Base-by-base conservation (phyloP, 2,888 invertebrate genomes). In the Cataglyphis livida region DNA sequence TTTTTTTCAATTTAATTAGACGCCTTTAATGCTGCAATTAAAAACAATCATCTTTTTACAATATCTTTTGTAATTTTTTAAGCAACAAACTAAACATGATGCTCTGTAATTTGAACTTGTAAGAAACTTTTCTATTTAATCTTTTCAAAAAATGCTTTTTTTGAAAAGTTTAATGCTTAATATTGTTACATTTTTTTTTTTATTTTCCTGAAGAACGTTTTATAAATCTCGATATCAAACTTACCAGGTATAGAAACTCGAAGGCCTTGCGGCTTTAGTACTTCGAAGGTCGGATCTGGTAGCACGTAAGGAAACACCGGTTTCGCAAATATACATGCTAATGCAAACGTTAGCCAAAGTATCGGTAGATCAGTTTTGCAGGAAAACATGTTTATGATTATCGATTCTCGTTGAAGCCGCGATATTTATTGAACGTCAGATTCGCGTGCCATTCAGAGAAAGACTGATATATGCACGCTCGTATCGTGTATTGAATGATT, bases 241-340 rank as follows among this genome's bases (percentile, higher is more conserved):
- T 75, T 82, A 93, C 93, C 91, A 21, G 95, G 94, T 85, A 95
- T 95, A 61, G 94, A 95, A 21, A 95, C 92, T 71, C 93, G 89
- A 81, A 95, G 91, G n/a, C 95, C 95, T 78, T 87, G 90, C 15
- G 93, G 94, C n/a, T 85, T 87, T 51, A 94, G 89, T 15, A 93
- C 87, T 85, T 93, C 90, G n/a, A 95, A 91, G 81, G 84, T 91
- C 1, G 95, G 93, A 70, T 90, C 85, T 0, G 95, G 95, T 28
- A 95, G 7, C 25, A 48, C 18, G 15, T 81, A 84, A 28, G 61
- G 64, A 38, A 82, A 25, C 21, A 48, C 70, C 5, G 57, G 25
- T 44, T 25, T 59, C 44, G 12, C n/a, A 32, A 79, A 5, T 59
- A 48, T 35, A 12, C 78, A 59, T 44, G n/a, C 21, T 44, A 79